Base-by-base conservation (phyloP, 1,140 invertebrate genomes). In the Ectropis grisescens region DNA sequence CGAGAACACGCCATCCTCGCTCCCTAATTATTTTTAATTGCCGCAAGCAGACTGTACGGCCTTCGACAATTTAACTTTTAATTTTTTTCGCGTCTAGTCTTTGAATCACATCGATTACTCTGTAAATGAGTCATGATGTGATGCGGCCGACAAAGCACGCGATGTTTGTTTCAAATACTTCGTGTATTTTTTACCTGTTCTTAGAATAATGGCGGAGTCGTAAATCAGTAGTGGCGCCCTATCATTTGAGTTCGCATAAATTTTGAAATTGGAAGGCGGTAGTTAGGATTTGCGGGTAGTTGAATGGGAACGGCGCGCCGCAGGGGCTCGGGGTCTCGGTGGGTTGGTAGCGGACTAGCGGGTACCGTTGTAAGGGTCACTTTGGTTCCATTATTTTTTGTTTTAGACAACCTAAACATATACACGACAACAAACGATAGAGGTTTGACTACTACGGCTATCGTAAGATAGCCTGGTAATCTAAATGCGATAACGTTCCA, bases 1-100 rank as follows among this genome's bases (percentile, higher is more conserved):
- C 58, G 50, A 71, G 72, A 78, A 78, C 49, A 48, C 53, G n/a
- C 59, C 67, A 65, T 72, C 59, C 70, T 61, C 19, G 61, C 37
- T 61, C 59, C 68, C 70, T 78, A 75, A 78, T 78, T 78, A 78
- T 78, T 78, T 78, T 78, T 78, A 78, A 78, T 78, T 78, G 69
- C 69, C 70, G 59, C 68, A 54, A 70, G 68, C 60, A 47, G 14
- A 22, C 51, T 48, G 49, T 58, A 55, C 60, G 67, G 64, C 70
- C 70, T 78, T 75, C 69, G 66, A 62, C 58, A 65, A 56, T 56
- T 60, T 54, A 56, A 59, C 50, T 69, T 56, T 49, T 40, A 33
- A 52, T 67, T 78, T 76, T 76, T 78, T 74, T 72, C 58, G 59
- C 58, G 72, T 78, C 69, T 74, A 74, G 69, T 60, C 54, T 43